These are phyloP conservation scores for Labeo calbasu DNA, from an alignment of 2,797 vertebrate genomes.

Conservation along the genomic window DNA sequence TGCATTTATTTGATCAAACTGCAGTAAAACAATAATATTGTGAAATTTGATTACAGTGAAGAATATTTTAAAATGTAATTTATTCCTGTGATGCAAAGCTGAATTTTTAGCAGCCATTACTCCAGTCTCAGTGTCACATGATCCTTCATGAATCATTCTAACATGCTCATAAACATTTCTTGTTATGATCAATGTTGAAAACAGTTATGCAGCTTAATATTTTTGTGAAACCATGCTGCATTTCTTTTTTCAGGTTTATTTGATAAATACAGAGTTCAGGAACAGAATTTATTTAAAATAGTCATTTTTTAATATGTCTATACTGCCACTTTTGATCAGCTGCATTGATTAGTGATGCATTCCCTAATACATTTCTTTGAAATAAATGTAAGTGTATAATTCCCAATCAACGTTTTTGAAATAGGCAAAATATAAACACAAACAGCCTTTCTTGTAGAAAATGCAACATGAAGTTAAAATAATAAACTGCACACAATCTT, in stretches of 20 bases:
- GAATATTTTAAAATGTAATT: not conserved
- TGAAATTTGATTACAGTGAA: not conserved
- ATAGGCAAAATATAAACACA: not conserved
- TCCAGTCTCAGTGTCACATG: not conserved
- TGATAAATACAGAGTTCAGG: not conserved
- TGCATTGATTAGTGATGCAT: not conserved
- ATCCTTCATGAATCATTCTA: constrained; percentile 1
- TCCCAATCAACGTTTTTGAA: not conserved
- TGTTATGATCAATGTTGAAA: not conserved
- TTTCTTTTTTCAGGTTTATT: not conserved
- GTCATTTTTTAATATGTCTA: not conserved
- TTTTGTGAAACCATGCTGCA: not conserved
- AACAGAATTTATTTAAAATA: not conserved
- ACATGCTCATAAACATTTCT: constrained; percentile 4
- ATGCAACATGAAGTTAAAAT: constrained; percentile 15
- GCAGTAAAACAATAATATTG: not conserved
- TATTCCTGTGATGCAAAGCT: too few species aligned
- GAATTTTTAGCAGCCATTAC: not conserved
- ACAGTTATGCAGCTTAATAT: not conserved
- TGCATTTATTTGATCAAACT: not conserved
- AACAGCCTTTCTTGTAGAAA: constrained; percentile 82
- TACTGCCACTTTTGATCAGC: not conserved
- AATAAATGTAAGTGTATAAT: not conserved
- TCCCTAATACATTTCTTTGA: too few species aligned
- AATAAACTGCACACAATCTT: not conserved